phyloP scores from a whole-genome alignment of 2,888 invertebrate genomes.

The Caenorhabditis sp. region DNA sequence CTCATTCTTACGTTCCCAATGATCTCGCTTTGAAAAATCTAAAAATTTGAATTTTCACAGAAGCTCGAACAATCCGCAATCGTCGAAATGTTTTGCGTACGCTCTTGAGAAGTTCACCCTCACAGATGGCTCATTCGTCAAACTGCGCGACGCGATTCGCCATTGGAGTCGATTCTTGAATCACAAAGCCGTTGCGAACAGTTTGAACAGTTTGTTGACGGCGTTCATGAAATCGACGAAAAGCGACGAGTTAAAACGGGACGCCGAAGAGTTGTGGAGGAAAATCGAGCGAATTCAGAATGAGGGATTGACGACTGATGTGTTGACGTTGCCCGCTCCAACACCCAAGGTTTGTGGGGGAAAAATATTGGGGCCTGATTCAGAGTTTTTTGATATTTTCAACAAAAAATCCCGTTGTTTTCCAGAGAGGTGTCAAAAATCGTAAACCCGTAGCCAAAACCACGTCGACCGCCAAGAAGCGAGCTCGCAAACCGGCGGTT shows the following conservation, averaged over 20 bases:
- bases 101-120: slow-evolving; percentile 37
- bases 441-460: not conserved
- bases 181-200: slow-evolving; percentile 10
- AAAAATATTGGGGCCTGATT: too few relatives aligned
- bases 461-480: not conserved
- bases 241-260: slow-evolving; percentile 21
- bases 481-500: not conserved
- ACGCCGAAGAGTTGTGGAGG: not conserved
- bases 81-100: slow-evolving; percentile 38
- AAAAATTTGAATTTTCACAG: not conserved
- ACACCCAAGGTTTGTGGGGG: slow-evolving; percentile 18
- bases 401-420: not conserved
- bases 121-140: slow-evolving; percentile 34
- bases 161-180: slow-evolving; percentile 34
- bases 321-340: slow-evolving; percentile 8
- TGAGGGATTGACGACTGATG: slow-evolving; percentile 23
- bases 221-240: slow-evolving; percentile 14
- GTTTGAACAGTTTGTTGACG: slow-evolving; percentile 11
- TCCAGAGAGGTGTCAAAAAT: not conserved
- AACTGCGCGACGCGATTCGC: slow-evolving; percentile 30
- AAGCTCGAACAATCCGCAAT: slow-evolving; percentile 5
- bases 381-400: too few relatives aligned
- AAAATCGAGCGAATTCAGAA: slow-evolving; percentile 12
- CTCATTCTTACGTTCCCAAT: too few relatives aligned
- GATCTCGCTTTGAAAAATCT: too few relatives aligned